Evolutionary conservation across 2,888 invertebrate species (phyloP).

Genomic region (Tipula confusa): DNA sequence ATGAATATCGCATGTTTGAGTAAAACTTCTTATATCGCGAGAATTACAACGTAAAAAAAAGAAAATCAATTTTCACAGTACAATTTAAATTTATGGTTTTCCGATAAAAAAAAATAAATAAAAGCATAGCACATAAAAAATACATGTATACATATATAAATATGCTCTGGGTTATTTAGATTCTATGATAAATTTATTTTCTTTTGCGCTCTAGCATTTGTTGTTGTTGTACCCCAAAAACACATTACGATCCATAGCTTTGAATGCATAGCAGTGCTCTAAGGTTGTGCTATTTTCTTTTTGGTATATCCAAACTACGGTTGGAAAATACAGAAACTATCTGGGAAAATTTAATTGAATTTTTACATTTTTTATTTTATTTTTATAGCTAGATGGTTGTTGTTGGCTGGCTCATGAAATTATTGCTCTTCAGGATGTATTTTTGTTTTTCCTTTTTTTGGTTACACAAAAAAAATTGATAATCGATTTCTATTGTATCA

Average conservation of each 20-base stretch:
- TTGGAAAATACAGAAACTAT: neutral
- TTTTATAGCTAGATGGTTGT: neutral
- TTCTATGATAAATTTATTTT: slow-evolving; percentile 25
- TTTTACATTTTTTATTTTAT: neutral
- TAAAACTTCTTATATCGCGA: neutral
- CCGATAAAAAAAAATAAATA: neutral
- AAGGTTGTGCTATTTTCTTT: neutral
- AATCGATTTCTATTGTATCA: slow-evolving; percentile 3
- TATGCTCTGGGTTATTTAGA: slow-evolving; percentile 20
- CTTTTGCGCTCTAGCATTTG: neutral
- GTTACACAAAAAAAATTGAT: neutral
- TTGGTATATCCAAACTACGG: neutral
- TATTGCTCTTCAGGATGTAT: neutral
- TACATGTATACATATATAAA: neutral
- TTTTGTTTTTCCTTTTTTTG: neutral
- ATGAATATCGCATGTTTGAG: neutral
- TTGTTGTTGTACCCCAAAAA: neutral
- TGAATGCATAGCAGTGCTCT: neutral
- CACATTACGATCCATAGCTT: neutral
- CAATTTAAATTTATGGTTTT: neutral
- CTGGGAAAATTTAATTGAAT: slow-evolving; percentile 21
- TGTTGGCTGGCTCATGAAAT: neutral
- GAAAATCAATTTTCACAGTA: neutral
- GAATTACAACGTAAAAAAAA: neutral
- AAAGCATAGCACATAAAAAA: neutral